phyloP scores from a whole-genome alignment of 2,888 invertebrate species.

The Drosophila recens region DNA sequence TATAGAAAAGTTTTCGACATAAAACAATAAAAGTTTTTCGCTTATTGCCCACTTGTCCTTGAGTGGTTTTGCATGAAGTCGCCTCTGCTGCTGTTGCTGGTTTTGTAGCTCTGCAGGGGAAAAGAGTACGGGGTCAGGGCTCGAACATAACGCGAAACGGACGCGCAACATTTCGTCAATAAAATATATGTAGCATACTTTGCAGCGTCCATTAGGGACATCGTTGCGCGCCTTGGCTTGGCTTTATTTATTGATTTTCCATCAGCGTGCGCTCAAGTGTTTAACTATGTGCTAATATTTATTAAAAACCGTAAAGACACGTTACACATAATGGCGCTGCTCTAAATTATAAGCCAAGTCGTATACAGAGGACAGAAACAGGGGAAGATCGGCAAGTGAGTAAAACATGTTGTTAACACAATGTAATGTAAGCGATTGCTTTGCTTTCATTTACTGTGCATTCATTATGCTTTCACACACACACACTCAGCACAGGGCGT shows the following conservation, averaged over 20 bases:
- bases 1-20: conserved; percentile 67
- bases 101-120: background rate
- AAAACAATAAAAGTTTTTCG: conserved; percentile 82
- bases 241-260: conserved; percentile 74
- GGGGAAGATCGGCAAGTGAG: conserved; percentile 6
- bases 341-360: conserved; percentile 50
- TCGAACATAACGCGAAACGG: conserved; percentile 24
- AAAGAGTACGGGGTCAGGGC: background rate
- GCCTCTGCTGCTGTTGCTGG: conserved; percentile 23
- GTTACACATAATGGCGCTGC: conserved; percentile 59
- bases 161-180: conserved; percentile 71
- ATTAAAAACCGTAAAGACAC: conserved; percentile 67
- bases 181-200: conserved; percentile 62
- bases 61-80: conserved; percentile 78
- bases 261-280: conserved; percentile 75
- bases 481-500: conserved; percentile 75
- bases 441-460: conserved; percentile 49
- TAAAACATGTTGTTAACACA: conserved; percentile 63
- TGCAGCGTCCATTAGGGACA: conserved; percentile 60
- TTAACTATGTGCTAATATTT: conserved; percentile 81
- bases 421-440: conserved; percentile 55
- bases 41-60: conserved; percentile 82
- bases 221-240: conserved; percentile 5
- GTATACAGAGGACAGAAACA: background rate
- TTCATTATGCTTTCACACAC: conserved; percentile 72